A percentile compares a stretch with the other conserved stretches of the same genome.
These are phyloP conservation scores for Porites divaricata DNA, from an alignment of 92 coral and sea anemone genomes.

Conservation along the genomic window DNA sequence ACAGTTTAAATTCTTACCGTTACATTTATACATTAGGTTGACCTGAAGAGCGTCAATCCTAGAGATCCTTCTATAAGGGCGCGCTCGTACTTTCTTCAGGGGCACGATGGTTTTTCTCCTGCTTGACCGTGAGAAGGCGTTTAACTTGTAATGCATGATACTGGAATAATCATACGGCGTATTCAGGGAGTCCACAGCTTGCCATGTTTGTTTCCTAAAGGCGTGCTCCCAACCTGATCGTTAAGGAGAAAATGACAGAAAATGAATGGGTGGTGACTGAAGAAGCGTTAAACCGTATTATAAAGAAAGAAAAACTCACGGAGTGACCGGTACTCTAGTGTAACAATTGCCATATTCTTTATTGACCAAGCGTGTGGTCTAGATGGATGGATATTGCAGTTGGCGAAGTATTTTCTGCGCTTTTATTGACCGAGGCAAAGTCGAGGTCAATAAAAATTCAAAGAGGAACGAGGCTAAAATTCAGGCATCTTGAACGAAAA, in stretches of 20 bases:
- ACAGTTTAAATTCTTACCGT: conserved; percentile 35
- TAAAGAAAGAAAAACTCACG: not conserved
- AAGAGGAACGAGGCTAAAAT: too few species aligned
- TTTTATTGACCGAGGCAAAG: too few species aligned
- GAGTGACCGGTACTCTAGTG: too few species aligned
- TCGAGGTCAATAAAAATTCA: too few species aligned
- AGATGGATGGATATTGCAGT: too few species aligned
- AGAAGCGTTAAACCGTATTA: not conserved
- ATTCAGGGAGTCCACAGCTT: conserved; percentile 76
- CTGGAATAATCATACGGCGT: conserved; percentile 91
- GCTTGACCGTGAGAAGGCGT: conserved; percentile 75
- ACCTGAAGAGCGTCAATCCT: conserved; percentile 76
- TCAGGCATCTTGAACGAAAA: too few species aligned
- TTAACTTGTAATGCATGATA: conserved; percentile 91
- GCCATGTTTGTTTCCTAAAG: conserved; percentile 75
- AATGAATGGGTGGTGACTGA: not conserved
- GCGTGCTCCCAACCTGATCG: conserved; percentile 86
- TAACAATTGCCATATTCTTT: too few species aligned
- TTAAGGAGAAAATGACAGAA: not conserved
- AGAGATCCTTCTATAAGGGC: conserved; percentile 83
- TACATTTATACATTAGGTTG: conserved; percentile 79
- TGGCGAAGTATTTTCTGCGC: too few species aligned
- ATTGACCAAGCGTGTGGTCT: too few species aligned
- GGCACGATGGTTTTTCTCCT: conserved; percentile 74
- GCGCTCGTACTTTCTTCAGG: conserved; percentile 57